Base-by-base conservation (phyloP, 2,797 vertebrate genomes). In the Leptatherina wallacei region DNA sequence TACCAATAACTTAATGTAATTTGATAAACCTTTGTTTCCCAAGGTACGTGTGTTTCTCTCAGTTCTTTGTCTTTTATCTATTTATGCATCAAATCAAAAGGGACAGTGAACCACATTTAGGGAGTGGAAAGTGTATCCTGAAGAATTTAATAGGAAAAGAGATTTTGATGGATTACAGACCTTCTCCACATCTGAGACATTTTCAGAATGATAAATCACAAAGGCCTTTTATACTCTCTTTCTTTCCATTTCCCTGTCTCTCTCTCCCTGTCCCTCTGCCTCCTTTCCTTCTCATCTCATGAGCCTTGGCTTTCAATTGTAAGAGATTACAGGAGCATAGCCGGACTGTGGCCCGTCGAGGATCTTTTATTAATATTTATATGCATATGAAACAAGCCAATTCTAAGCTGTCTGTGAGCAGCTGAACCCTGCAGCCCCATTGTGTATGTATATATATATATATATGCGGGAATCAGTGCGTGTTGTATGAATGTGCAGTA, bases 141-240 rank as follows among this genome's bases (percentile, higher is more conserved):
- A 93, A 93, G 92, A 94, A 94, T 95, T 92, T 95, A 95, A 95
- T 95, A 95, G 95, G 93, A 95, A 94, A 94, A 91, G 89, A 92
- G 92, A 95, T 94, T 86, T 93, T 95, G 94, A 95, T 94, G 94
- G 93, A 95, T 95, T 94, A 93, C 90, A 92, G 90, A 91, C 91
- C 90, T 93, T 94, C 92, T 93, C 90, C 91, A 93, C 88, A 91
- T 91, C 91, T 89, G 90, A 94, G 93, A 95, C 93, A 94, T 93
- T 94, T 94, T 92, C 89, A 90, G 83, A 94, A 94, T 95, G 94
- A 95, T 92, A 84, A 94, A 95, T 95, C 93, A 92, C 93, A 93
- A 93, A 94, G 91, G 89, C 88, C 89, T 92, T 92, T 90, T 85
- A 88, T 86, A 69, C 78, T 82, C 68, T 86, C 79, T 77, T 77